phyloP scores from a whole-genome alignment of 2,113 vertebrate genomes.

The Paralichthys olivaceus region DNA sequence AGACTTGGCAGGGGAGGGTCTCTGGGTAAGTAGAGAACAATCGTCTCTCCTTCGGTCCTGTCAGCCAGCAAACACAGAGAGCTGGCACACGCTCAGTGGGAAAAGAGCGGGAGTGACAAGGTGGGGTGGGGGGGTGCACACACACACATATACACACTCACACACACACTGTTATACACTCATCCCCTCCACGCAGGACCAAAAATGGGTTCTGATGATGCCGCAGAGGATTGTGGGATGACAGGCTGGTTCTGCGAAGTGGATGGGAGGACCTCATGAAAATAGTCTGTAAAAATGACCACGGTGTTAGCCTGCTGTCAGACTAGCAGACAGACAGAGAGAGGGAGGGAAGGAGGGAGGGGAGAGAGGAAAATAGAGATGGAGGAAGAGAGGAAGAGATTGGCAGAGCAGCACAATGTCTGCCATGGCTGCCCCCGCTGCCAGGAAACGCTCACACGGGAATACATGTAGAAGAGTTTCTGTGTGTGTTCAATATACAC shows the following conservation, averaged over 20 bases:
- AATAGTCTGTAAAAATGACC: slow-evolving; percentile 66
- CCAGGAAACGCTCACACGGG: slow-evolving; percentile 38
- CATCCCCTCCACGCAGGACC: slow-evolving; percentile 48
- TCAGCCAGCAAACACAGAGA: slow-evolving; percentile 80
- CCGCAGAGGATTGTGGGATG: slow-evolving; percentile 55
- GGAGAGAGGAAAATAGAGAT: slow-evolving; percentile 25
- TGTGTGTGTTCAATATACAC: slow-evolving; percentile 27
- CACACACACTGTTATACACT: slow-evolving; percentile 1
- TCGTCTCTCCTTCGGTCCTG: slow-evolving; percentile 73
- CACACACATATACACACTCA: slow-evolving; percentile 38
- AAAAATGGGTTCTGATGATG: slow-evolving; percentile 66
- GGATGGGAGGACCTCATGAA: slow-evolving; percentile 67
- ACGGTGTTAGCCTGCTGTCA: slow-evolving; percentile 63
- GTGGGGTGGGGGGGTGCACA: slow-evolving; percentile 44
- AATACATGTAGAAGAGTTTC: slow-evolving; percentile 22
- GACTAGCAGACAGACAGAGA: slow-evolving; percentile 46
- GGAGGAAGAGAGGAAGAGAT: slow-evolving; percentile 26
- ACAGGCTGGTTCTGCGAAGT: slow-evolving; percentile 67
- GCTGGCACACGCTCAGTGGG: slow-evolving; percentile 79
- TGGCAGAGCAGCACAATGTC: slow-evolving; percentile 28
- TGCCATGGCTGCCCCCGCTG: slow-evolving; percentile 33
- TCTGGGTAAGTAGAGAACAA: slow-evolving; percentile 77
- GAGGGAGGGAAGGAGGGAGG: slow-evolving; percentile 22
- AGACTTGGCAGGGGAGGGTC: slow-evolving; percentile 79
- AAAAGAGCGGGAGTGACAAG: slow-evolving; percentile 71